Base-by-base conservation (phyloP, 1,140 invertebrate species). In the Neodiprion lecontei region DNA sequence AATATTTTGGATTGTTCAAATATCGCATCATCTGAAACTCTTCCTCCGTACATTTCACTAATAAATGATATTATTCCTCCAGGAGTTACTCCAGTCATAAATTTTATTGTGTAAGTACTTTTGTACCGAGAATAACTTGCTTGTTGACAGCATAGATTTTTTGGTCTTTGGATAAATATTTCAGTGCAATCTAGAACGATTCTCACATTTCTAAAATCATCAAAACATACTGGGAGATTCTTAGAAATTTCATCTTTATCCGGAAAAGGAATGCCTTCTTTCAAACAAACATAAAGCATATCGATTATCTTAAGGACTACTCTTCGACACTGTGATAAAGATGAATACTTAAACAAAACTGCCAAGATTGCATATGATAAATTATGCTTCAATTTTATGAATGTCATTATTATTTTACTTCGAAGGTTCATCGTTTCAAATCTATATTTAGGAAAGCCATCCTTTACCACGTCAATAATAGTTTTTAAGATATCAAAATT, bases 41-140 rank as follows among this genome's bases (percentile, higher is more conserved):
- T 68, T 7, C 83, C 83, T 3, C 80, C 81, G 75, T 79, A 85
- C 21, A 72, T 71, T 61, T 79, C 69, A 7, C 78, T 81, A 9
- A 84, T 53, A 77, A 79, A 86, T 28, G 74, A 74, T 68, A 84
- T 79, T 28, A 79, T 67, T 21, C 81, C 83, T 48, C 17, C 17
- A 17, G 17, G 17, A 17, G 17, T 17, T 17, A 17, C 17, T 17
- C 17, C 17, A 17, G 17, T 79, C 72, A 87, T 75, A 65, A 79
- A 76, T 75, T 85, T 87, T 14, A 77, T 75, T 10, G 83, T 87
- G 61, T 79, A 76, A 23, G 71, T 9, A 53, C 69, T 50, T 80
- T 86, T 85, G 70, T 86, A 87, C 7, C 72, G 48, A 4, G 84
- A 84, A 73, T 80, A 82, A n/a, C 71, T 74, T 61, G 47, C 47